Evolutionary conservation across 2,113 vertebrate genomes (phyloP).

Genomic region (Pelusios castaneus): DNA sequence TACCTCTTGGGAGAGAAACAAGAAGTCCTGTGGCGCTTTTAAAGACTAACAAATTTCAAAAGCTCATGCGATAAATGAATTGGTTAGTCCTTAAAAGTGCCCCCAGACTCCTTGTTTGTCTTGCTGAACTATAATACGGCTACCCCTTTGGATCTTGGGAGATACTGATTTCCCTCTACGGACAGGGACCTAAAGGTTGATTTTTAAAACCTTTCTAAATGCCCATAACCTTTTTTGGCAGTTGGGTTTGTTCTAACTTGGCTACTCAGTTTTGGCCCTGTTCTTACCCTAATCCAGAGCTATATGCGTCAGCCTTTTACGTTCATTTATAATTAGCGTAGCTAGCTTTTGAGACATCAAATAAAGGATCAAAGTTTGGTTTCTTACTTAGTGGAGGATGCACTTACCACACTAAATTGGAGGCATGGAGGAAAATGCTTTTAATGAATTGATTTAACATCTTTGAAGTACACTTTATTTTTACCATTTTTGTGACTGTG

Average conservation of each 20-base stretch:
- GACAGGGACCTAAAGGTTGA: neutral
- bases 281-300: neutral
- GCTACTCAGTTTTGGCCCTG: neutral
- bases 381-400: neutral
- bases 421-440: neutral
- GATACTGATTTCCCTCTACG: neutral
- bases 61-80: no score
- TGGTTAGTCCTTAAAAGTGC: no score
- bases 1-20: neutral
- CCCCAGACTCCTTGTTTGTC: no score
- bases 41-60: no score
- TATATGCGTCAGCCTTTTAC: neutral
- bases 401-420: neutral
- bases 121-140: no score
- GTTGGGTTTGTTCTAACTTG: neutral
- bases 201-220: neutral
- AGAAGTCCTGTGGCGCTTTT: no score
- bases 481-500: neutral
- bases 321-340: fast-evolving
- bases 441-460: neutral
- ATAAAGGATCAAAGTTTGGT: fast-evolving
- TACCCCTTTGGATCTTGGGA: no score
- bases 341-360: neutral
- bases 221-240: neutral
- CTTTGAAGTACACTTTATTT: neutral